Conservation (phyloP, 92 coral and sea anemone species). For the Nematostella vectensis region DNA sequence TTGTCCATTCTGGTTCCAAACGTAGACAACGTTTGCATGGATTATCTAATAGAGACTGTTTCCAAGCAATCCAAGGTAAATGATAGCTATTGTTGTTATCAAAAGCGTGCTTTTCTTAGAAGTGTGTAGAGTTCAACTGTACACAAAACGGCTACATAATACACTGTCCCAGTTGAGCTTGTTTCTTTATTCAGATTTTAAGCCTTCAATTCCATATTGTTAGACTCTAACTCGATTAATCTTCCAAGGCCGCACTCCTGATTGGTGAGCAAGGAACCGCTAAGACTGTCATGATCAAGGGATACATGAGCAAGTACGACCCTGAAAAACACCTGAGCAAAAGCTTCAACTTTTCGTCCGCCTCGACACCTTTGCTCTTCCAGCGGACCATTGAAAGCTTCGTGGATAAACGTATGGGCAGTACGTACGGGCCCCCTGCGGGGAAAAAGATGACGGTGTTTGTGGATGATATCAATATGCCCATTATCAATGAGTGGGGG, state of each 20-base stretch:
- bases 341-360: constrained; percentile 93
- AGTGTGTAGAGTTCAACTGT: too few relatives aligned
- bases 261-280: constrained; percentile 99
- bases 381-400: constrained; percentile 90
- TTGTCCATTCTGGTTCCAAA: constrained; percentile 93
- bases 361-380: constrained; percentile 88
- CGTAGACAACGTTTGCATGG: constrained; percentile 95
- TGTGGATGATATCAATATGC: constrained; percentile 79
- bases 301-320: constrained; percentile 80
- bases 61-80: constrained; percentile 90
- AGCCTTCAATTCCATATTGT: too few relatives aligned
- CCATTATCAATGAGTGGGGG: constrained; percentile 84
- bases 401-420: constrained; percentile 84
- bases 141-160: too few relatives aligned
- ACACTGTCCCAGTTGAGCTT: too few relatives aligned
- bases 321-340: constrained; percentile 89
- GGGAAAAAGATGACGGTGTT: constrained; percentile 88
- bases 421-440: constrained; percentile 84
- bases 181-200: too few relatives aligned
- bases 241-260: constrained; percentile 73
- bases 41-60: constrained; percentile 75
- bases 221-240: too few relatives aligned
- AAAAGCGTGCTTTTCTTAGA: neutral
- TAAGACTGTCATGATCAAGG: constrained; percentile 95
- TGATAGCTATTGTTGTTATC: neutral